phyloP scores from a whole-genome alignment of 2,888 invertebrate species.

The Eupithecia centaureata region DNA sequence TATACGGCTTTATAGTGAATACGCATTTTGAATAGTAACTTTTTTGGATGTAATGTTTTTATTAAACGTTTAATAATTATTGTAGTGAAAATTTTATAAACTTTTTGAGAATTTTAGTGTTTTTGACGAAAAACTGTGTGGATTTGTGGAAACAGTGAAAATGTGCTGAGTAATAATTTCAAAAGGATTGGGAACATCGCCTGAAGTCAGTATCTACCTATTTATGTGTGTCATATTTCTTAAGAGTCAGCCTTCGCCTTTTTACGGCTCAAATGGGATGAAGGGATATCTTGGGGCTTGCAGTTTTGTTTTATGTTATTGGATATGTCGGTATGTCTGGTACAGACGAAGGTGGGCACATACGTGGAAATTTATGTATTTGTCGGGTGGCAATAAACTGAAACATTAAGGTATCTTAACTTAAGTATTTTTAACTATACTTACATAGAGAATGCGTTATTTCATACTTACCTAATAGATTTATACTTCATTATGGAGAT shows the following conservation, averaged over 20 bases:
- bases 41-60: conserved; percentile 31
- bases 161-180: conserved; percentile 52
- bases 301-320: conserved; percentile 69
- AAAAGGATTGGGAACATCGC: conserved; percentile 70
- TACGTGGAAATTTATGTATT: conserved; percentile 22
- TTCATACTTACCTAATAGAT: no score
- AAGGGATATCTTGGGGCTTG: conserved; percentile 63
- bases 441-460: not conserved
- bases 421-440: not conserved
- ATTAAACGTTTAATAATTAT: conserved; percentile 14
- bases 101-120: conserved; percentile 11
- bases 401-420: not conserved
- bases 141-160: conserved; percentile 15
- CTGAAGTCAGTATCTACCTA: conserved; percentile 54
- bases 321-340: conserved; percentile 50
- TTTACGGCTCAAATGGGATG: conserved; percentile 67
- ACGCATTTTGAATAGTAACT: conserved; percentile 31
- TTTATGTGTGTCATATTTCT: conserved; percentile 76
- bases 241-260: conserved; percentile 62
- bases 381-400: conserved; percentile 11
- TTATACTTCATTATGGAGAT: no score
- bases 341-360: conserved; percentile 13
- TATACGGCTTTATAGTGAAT: conserved; percentile 28
- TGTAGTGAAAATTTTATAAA: conserved; percentile 10
- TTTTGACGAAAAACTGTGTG: conserved; percentile 19